Base-by-base conservation (phyloP, 2,888 invertebrate species). In the Holacanthella duospinosa region DNA sequence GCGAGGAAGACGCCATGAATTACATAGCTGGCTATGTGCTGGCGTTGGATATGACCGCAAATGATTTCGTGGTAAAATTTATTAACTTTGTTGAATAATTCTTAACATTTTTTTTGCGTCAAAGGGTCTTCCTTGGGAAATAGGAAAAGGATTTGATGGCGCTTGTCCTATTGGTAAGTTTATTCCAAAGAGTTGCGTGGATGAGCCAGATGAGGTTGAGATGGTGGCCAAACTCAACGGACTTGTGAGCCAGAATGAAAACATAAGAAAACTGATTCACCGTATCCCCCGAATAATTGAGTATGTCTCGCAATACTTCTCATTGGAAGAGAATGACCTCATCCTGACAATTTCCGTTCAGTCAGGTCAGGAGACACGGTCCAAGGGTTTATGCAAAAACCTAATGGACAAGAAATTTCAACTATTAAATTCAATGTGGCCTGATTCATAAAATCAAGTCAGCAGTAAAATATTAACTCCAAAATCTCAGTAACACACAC, bases 71-170 rank as follows among this genome's bases (percentile, higher is more conserved):
- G 48, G 69, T 67, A 61, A 62, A 48, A 16, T 56, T 16, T 43
- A 53, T 19, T 63, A 54, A 54, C 43, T n/a, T 9, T 59, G 16
- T 16, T 26, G 24, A 27, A 25, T 19, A 36, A 24, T 27, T 19
- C 21, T 60, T 19, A 6, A 60, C 29, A 53, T 3, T n/a, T 55
- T 24, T 28, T 9, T 21, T 21, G 19, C 55, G 3, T 53, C 56
- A 6, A 55, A 55, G 6, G 56, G 56, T 0, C 80, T 81, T 28
- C 86, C 88, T 0, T 89, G 89, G 89, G 80, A 81, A 29, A 74
- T 88, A 56, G 86, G 86, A 1, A 89, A 89, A 78, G 85, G 87
- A 2, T 89, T 88, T 74, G 88, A 89, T 75, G 86, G 86, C 0
- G 82, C 88, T 0, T 87, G 87, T 67, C 88, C 89, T 1, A 84